Evolutionary conservation across 2,113 vertebrate species (phyloP).

Genomic region (Sakesphorus luctuosus): DNA sequence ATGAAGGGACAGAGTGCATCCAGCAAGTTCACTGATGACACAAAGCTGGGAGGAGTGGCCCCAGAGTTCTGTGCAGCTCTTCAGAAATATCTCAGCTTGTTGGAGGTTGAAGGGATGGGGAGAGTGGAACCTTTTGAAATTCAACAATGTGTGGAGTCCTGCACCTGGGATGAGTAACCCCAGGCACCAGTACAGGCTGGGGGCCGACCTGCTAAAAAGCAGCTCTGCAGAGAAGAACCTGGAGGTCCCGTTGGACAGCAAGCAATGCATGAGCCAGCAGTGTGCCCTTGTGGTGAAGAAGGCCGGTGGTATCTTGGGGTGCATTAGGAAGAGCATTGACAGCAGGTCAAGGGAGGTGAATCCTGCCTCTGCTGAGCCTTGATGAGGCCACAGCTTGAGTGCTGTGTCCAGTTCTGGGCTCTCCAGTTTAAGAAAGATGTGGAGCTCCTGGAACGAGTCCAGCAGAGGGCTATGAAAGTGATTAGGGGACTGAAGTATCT

Average conservation of each 20-base stretch:
- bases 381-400: not conserved
- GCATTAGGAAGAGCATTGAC: not conserved
- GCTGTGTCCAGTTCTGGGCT: not conserved
- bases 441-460: not conserved
- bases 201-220: not conserved
- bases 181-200: not conserved
- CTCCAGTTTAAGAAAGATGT: not conserved
- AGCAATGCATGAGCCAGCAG: not conserved
- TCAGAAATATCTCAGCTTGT: not conserved
- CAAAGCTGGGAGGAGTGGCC: not conserved
- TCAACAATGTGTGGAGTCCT: not conserved
- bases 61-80: not conserved
- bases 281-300: not conserved
- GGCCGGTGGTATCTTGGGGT: not conserved
- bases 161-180: not conserved
- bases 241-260: not conserved
- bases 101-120: not conserved
- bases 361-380: not conserved
- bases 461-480: not conserved
- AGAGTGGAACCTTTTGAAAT: not conserved
- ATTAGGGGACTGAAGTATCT: not conserved
- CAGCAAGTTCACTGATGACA: not conserved
- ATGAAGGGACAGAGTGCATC: not conserved
- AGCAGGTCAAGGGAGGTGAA: not conserved
- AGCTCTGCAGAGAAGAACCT: not conserved